Percentiles rank a stretch among this genome's conserved stretches.
Conservation (phyloP, 2,113 vertebrate species). For the Lampris incognitus region DNA sequence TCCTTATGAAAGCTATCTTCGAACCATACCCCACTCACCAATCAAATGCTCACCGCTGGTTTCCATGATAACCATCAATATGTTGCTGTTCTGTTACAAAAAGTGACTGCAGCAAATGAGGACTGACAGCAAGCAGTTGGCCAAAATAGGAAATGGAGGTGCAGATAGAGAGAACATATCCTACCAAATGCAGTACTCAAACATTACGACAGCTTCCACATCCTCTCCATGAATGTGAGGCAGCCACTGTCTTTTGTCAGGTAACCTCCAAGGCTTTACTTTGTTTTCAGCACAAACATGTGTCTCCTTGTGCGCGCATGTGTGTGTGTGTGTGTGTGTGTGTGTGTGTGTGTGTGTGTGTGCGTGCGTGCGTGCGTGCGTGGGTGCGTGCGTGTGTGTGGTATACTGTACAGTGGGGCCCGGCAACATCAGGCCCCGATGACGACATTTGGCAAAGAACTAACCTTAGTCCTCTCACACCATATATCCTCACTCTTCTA, state of each 20-base stretch:
- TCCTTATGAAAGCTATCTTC: background rate
- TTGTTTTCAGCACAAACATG: conserved; percentile 22
- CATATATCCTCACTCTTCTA: conserved; percentile 36
- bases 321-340: background rate
- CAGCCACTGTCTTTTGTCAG: conserved; percentile 21
- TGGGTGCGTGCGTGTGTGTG: background rate
- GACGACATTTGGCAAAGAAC: conserved; percentile 74
- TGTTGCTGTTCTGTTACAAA: conserved; percentile 21
- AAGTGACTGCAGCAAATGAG: conserved; percentile 5
- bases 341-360: background rate
- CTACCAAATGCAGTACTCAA: background rate
- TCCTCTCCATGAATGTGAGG: conserved; percentile 6
- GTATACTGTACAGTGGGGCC: conserved; percentile 15
- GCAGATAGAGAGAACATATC: background rate
- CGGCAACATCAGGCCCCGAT: conserved; percentile 38
- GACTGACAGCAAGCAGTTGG: background rate
- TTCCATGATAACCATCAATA: conserved; percentile 34
- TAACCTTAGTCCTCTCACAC: conserved; percentile 31
- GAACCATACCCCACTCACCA: background rate
- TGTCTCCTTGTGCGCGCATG: conserved; percentile 21
- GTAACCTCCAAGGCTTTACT: conserved; percentile 28
- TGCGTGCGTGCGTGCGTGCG: background rate
- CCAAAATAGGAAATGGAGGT: background rate
- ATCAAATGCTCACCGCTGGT: conserved; percentile 20
- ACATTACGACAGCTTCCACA: background rate